Evolutionary conservation across 2,888 invertebrate species (phyloP), one percentile per base, ranked within the genome.

Genomic region (Rutpela maculata): DNA sequence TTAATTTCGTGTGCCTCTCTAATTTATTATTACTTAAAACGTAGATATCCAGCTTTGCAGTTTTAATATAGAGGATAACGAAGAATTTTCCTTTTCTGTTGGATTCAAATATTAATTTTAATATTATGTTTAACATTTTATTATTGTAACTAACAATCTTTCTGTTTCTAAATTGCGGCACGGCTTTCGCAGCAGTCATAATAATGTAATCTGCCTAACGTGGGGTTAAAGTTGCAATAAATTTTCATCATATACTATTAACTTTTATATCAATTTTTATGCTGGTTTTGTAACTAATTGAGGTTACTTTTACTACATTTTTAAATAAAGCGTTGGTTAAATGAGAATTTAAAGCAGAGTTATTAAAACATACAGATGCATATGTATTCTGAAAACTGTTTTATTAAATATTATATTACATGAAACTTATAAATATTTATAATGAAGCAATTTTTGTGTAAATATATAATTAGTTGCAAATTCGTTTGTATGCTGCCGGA

Each of bases 401-500:
- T 50, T 50, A 50, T 50, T 50, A 50, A 50, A 50, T n/a, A 50
- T n/a, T 50, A 50, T 4, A 6, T 50, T 50, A 50, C 6, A 50
- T 15, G 5, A 15, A 50, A 50, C 11, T 50, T 50, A 50, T 1
- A 17, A 50, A 50, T 6, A n/a, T n/a, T 15, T 5, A 50, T 50
- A n/a, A 50, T 6, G 50, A 1, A 50, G 6, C 50, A n/a, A 50
- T 43, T 31, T 35, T 65, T 43, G 43, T 43, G 43, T 18, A 31
- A 65, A 65, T 50, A 43, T 22, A 65, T 43, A 43, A 65, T 65
- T 65, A 43, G 43, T 65, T 65, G 43, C 18, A 43, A 65, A 43
- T 43, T 65, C 19, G n/a, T 65, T 63, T 65, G 43, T 43, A 22
- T 65, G 15, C 43, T 22, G 65, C 11, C 4, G 43, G 43, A 38